Evolutionary conservation across 1,140 invertebrate species (phyloP).

Genomic region (Pectinophora gossypiella): DNA sequence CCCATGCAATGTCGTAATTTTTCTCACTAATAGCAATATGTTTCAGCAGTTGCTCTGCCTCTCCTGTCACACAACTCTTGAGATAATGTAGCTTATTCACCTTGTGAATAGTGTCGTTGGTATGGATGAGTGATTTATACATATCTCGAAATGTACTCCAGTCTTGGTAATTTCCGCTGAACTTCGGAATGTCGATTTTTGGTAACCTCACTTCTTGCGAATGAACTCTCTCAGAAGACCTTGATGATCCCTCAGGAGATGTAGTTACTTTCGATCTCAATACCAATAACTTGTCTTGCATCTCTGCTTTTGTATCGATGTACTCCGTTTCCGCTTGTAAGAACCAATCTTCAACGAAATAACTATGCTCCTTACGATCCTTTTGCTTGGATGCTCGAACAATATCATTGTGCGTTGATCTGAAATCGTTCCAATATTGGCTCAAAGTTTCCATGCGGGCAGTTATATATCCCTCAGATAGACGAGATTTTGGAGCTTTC

Average conservation of each 20-base stretch:
- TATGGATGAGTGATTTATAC: background rate
- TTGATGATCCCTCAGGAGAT: background rate
- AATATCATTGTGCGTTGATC: background rate
- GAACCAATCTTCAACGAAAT: background rate
- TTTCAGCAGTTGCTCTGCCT: background rate
- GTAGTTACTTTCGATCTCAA: background rate
- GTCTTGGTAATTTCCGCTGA: background rate
- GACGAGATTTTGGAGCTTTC: background rate
- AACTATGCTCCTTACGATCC: background rate
- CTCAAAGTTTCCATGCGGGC: background rate
- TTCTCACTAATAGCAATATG: background rate
- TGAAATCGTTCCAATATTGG: background rate
- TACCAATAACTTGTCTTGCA: background rate
- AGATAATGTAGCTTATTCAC: conserved; percentile 2
- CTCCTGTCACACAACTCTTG: background rate
- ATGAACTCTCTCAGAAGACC: background rate
- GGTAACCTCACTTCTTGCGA: background rate
- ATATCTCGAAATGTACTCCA: background rate
- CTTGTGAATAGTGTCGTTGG: background rate
- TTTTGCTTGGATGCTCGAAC: background rate
- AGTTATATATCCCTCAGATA: background rate
- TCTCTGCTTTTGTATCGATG: background rate
- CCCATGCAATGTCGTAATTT: background rate
- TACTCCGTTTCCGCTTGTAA: background rate
- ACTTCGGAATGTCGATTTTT: background rate